Evolutionary conservation across 2,113 vertebrate genomes (phyloP).

Genomic region (Microcebus murinus): DNA sequence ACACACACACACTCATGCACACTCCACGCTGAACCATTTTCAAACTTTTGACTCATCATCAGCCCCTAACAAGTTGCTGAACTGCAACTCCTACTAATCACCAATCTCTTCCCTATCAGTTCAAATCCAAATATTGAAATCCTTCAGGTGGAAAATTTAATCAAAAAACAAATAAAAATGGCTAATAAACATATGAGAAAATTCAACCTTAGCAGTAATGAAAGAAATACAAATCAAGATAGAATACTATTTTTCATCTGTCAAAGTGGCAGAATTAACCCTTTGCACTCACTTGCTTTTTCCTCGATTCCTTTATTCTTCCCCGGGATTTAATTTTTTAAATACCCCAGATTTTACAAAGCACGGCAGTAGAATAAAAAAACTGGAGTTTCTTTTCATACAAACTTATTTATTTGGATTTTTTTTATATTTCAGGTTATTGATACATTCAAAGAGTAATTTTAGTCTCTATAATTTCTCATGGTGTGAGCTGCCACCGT

Average conservation of each 20-base stretch:
- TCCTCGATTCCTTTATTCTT: too few species aligned
- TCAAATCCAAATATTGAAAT: neutral
- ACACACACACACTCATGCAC: neutral
- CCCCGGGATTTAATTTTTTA: too few species aligned
- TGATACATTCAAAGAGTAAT: too few species aligned
- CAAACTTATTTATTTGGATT: too few species aligned
- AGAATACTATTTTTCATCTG: neutral
- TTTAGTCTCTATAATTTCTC: too few species aligned
- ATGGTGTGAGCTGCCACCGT: too few species aligned
- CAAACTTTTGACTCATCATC: neutral
- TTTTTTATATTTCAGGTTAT: too few species aligned
- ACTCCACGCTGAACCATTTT: neutral
- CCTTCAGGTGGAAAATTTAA: neutral
- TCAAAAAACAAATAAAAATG: neutral
- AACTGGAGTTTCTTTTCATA: too few species aligned
- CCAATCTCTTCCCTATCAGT: neutral
- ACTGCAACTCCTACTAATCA: neutral
- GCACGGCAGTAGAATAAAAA: too few species aligned
- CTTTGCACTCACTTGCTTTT: too few species aligned
- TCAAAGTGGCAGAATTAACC: neutral
- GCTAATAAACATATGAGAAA: neutral
- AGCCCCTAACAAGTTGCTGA: neutral
- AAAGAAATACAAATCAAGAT: slow-evolving; percentile 33
- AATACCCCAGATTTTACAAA: too few species aligned
- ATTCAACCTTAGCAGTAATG: neutral